Evolutionary conservation across 2,888 invertebrate genomes (phyloP).

Genomic region (Himalopsyche japonica): DNA sequence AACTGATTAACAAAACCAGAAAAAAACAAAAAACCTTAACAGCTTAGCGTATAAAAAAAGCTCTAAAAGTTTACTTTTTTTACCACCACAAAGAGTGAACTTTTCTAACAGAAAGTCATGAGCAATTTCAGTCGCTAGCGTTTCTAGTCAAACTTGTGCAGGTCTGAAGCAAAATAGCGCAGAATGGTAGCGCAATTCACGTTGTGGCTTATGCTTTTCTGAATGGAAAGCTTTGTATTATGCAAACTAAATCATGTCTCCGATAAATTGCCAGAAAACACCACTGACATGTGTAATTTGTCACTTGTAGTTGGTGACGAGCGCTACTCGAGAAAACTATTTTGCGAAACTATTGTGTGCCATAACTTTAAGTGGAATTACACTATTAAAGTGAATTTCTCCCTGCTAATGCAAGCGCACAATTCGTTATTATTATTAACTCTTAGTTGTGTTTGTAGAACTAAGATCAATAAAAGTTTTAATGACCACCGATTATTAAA

Average conservation of each 20-base stretch:
- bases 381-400: not conserved
- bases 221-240: not conserved
- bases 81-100: not conserved
- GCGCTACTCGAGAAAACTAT: not conserved
- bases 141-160: not conserved
- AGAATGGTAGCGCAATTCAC: not conserved
- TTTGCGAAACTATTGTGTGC: not conserved
- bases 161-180: not conserved
- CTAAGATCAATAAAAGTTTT: no score
- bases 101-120: not conserved
- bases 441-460: not conserved
- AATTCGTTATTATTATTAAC: not conserved
- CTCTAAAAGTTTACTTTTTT: not conserved
- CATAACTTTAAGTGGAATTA: not conserved
- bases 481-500: no score
- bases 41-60: not conserved
- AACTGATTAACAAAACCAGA: not conserved
- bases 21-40: not conserved
- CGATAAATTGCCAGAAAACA: constrained; percentile 1
- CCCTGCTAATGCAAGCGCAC: not conserved
- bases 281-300: not conserved
- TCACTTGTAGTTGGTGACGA: not conserved
- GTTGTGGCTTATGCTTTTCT: not conserved
- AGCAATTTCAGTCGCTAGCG: not conserved
- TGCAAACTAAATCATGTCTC: not conserved